Percentiles rank a stretch among this genome's conserved stretches.
These are phyloP conservation scores for Drosophila triauraria DNA, from an alignment of 1,140 invertebrate species.

Conservation along the genomic window DNA sequence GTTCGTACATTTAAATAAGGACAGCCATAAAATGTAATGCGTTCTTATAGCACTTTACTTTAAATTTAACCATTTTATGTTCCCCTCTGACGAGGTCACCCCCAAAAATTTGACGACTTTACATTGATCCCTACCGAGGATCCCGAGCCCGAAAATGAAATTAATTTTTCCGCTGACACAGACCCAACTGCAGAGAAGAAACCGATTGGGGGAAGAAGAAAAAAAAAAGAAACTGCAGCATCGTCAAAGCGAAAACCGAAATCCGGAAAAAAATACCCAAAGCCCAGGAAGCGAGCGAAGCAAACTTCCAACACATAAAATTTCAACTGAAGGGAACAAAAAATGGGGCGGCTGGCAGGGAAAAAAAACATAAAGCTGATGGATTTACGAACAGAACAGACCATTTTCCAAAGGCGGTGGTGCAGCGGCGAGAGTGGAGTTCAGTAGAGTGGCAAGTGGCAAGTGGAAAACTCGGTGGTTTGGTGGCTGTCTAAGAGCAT, in stretches of 20 bases:
- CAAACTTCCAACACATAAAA: conserved; percentile 59
- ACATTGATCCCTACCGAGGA: conserved; percentile 13
- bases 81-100: background rate
- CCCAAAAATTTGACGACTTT: conserved; percentile 15
- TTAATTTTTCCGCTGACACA: conserved; percentile 65
- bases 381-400: conserved; percentile 76
- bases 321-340: conserved; percentile 47
- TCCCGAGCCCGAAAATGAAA: conserved; percentile 20
- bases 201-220: background rate
- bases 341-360: conserved; percentile 3
- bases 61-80: conserved; percentile 5
- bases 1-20: background rate
- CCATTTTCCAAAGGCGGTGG: conserved; percentile 50
- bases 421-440: conserved; percentile 17
- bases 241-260: conserved; percentile 44
- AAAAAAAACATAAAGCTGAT: conserved; percentile 74
- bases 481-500: conserved; percentile 45
- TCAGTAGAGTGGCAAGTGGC: conserved; percentile 7
- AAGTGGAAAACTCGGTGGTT: conserved; percentile 32
- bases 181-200: conserved; percentile 20
- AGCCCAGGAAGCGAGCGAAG: conserved; percentile 17
- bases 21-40: background rate
- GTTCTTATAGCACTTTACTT: background rate
- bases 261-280: conserved; percentile 30
- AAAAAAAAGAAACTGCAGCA: conserved; percentile 48